phyloP scores from a whole-genome alignment of 2,888 invertebrate genomes.

The Lasioglossum pauxillum region DNA sequence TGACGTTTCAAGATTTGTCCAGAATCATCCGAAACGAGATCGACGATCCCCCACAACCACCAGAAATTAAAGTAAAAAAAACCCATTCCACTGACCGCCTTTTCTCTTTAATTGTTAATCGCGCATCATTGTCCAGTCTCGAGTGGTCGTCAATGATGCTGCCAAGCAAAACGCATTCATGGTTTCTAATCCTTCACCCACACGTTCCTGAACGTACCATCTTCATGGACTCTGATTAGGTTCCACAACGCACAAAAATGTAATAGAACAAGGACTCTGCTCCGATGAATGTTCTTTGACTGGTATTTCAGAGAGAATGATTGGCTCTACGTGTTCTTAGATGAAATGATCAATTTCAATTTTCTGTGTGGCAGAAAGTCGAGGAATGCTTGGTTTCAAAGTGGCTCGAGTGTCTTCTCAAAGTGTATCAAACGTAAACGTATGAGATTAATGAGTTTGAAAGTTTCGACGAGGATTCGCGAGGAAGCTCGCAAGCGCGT shows the following conservation, averaged over 20 bases:
- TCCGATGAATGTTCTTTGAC: not conserved
- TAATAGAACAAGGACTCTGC: not conserved
- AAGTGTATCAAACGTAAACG: not conserved
- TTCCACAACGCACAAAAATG: not conserved
- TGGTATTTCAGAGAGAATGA: not conserved
- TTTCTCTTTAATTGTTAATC: slow-evolving; percentile 50
- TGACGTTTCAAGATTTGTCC: slow-evolving; percentile 23
- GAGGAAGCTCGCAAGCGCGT: not conserved
- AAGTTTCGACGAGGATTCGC: not conserved
- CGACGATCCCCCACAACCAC: slow-evolving; percentile 35
- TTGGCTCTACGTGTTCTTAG: not conserved
- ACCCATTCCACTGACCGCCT: slow-evolving; percentile 24
- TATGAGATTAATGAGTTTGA: not conserved
- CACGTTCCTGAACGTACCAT: not conserved
- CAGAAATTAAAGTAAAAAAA: slow-evolving; percentile 31
- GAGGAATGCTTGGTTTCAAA: not conserved
- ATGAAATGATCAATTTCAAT: not conserved
- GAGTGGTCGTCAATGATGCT: slow-evolving; percentile 72
- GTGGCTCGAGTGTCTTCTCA: not conserved
- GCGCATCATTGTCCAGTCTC: slow-evolving; percentile 71
- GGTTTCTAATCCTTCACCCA: slow-evolving; percentile 22
- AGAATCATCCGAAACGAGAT: slow-evolving; percentile 28
- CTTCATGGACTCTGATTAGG: not conserved
- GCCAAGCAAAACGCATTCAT: slow-evolving; percentile 37
- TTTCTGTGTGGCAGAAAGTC: not conserved